A percentile compares a stretch with the other conserved stretches of the same genome.
phyloP scores from a whole-genome alignment of 2,797 vertebrate genomes.

The Pteropus rufus region DNA sequence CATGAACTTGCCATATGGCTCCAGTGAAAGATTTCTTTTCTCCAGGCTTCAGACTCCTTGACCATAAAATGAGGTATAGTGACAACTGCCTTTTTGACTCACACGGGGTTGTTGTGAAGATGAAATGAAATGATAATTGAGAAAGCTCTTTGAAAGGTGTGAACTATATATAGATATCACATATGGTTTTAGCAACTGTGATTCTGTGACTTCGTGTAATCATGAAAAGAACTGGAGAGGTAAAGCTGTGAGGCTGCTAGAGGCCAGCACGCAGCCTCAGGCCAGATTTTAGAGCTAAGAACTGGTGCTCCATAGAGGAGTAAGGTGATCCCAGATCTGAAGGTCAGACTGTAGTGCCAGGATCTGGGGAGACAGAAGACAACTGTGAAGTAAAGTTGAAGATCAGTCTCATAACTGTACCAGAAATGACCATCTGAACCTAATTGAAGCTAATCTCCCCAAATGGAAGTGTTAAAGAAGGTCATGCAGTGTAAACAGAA shows the following conservation, averaged over 20 bases:
- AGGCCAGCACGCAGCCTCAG: no score
- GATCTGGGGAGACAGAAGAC: background rate
- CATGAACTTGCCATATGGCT: background rate
- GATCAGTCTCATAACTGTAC: fast-evolving
- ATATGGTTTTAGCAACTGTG: background rate
- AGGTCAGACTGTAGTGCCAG: fast-evolving
- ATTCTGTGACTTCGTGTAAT: background rate
- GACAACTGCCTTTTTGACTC: background rate
- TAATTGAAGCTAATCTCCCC: background rate
- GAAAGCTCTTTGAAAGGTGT: background rate
- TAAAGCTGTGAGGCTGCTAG: background rate
- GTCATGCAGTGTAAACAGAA: fast-evolving
- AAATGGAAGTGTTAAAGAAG: background rate
- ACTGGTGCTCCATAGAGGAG: fast-evolving
- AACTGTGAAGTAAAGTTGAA: fast-evolving
- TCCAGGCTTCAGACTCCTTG: background rate
- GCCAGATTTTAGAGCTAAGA: background rate
- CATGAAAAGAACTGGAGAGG: background rate
- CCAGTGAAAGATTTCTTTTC: background rate
- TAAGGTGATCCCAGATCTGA: background rate
- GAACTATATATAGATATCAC: background rate
- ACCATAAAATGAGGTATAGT: background rate
- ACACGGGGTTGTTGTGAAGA: background rate
- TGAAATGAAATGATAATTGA: background rate
- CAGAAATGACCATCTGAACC: background rate